Conservation (phyloP, 2,888 invertebrate genomes). For the Trisateles emortualis region DNA sequence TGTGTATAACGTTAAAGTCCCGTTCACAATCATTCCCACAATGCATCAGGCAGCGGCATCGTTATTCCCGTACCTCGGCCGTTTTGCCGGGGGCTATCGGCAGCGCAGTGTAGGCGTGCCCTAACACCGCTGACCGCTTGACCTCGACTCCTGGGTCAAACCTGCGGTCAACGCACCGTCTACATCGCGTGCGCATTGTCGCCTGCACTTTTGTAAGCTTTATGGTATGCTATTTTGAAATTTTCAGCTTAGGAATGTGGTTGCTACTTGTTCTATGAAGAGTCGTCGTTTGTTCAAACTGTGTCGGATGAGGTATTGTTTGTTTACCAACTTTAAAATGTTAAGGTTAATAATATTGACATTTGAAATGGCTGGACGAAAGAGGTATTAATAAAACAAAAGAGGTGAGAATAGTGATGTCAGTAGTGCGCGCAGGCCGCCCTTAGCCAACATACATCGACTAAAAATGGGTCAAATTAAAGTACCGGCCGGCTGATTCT, state of each 20-base stretch:
- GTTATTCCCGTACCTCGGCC: conserved; percentile 15
- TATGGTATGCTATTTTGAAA: conserved; percentile 59
- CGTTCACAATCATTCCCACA: conserved; percentile 50
- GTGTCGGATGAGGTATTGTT: neutral
- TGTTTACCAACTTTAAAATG: too few relatives aligned
- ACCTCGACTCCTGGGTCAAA: conserved; percentile 74
- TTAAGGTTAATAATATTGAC: too few relatives aligned
- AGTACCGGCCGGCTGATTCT: too few relatives aligned
- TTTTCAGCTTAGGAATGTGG: conserved; percentile 48
- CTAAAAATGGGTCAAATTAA: too few relatives aligned
- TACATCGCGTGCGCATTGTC: conserved; percentile 60
- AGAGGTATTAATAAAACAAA: too few relatives aligned
- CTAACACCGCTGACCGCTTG: conserved; percentile 78
- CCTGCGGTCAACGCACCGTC: conserved; percentile 75
- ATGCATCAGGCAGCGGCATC: conserved; percentile 35
- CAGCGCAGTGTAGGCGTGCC: conserved; percentile 62
- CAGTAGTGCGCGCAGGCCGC: too few relatives aligned
- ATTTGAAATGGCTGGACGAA: too few relatives aligned
- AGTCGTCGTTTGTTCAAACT: too few relatives aligned
- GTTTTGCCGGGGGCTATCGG: conserved; percentile 54
- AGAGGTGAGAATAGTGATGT: too few relatives aligned
- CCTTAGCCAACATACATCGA: too few relatives aligned
- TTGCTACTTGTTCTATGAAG: conserved; percentile 2
- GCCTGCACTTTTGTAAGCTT: conserved; percentile 65
- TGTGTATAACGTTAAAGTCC: conserved; percentile 37